Evolutionary conservation across 2,888 invertebrate genomes (phyloP).

Genomic region (Apodemia hepburni): DNA sequence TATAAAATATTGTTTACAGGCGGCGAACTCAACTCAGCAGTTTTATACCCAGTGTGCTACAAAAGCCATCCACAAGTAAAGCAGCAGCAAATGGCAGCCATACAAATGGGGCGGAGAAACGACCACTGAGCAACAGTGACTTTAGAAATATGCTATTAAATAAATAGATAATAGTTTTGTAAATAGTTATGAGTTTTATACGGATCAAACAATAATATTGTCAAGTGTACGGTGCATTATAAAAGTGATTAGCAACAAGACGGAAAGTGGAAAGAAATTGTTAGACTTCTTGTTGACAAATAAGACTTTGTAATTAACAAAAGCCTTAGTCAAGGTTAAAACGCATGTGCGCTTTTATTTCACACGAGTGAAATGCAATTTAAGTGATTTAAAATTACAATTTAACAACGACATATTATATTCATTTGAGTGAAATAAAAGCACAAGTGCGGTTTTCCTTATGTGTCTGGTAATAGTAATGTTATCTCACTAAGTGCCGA

Average conservation of each 20-base stretch:
- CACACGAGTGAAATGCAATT: too few species aligned
- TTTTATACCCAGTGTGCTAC: conserved; percentile 68
- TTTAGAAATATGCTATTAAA: conserved; percentile 77
- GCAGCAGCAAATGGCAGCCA: conserved; percentile 38
- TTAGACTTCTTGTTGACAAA: background rate
- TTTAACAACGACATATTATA: too few species aligned
- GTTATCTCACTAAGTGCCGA: too few species aligned
- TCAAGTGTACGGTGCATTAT: background rate
- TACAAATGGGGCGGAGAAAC: conserved; percentile 41
- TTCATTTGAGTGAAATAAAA: too few species aligned
- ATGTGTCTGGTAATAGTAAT: too few species aligned
- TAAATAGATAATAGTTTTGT: conserved; percentile 37
- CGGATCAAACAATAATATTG: background rate
- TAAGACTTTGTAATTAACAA: background rate
- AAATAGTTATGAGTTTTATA: conserved; percentile 5
- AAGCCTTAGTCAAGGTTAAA: background rate
- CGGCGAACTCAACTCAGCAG: conserved; percentile 69
- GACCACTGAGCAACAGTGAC: conserved; percentile 73
- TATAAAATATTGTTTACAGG: conserved; percentile 39
- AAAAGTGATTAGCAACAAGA: background rate
- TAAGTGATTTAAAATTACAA: too few species aligned
- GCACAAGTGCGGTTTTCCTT: too few species aligned
- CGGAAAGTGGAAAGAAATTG: background rate
- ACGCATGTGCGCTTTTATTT: background rate
- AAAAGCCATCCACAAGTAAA: conserved; percentile 52